Conservation (phyloP, 2,888 invertebrate species). For the Tinea trinotella region DNA sequence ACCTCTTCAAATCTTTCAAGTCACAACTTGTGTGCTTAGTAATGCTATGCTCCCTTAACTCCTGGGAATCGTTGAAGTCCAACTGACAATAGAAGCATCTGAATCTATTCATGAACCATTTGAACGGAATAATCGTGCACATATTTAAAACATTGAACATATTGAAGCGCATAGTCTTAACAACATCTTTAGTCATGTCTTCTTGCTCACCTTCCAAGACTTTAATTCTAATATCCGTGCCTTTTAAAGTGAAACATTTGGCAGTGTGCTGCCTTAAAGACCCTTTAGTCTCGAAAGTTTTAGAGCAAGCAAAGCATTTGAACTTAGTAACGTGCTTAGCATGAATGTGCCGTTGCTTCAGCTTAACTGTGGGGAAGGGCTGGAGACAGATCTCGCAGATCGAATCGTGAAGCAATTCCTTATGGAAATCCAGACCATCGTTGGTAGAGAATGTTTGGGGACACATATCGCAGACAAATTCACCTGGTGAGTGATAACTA, state of each 20-base stretch:
- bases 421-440: slow-evolving; percentile 37
- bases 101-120: slow-evolving; percentile 46
- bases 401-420: slow-evolving; percentile 38
- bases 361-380: slow-evolving; percentile 37
- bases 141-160: slow-evolving; percentile 48
- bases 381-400: slow-evolving; percentile 48
- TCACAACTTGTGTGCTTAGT: slow-evolving; percentile 47
- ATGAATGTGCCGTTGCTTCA: slow-evolving; percentile 46
- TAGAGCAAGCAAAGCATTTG: slow-evolving; percentile 44
- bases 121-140: slow-evolving; percentile 53
- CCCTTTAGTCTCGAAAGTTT: slow-evolving; percentile 39
- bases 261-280: slow-evolving; percentile 44
- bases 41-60: slow-evolving; percentile 43
- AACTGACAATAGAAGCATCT: slow-evolving; percentile 55
- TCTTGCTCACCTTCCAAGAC: neutral
- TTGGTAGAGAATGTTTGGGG: slow-evolving; percentile 32
- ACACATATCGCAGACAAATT: slow-evolving; percentile 41
- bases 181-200: slow-evolving; percentile 32
- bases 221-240: neutral
- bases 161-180: slow-evolving; percentile 40
- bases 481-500: slow-evolving; percentile 35
- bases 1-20: slow-evolving; percentile 42
- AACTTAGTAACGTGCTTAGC: slow-evolving; percentile 40
- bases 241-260: slow-evolving; percentile 29
- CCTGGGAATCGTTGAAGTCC: slow-evolving; percentile 43